Conservation (phyloP, 2,797 vertebrate species). For the Rhodeus uyekii region DNA sequence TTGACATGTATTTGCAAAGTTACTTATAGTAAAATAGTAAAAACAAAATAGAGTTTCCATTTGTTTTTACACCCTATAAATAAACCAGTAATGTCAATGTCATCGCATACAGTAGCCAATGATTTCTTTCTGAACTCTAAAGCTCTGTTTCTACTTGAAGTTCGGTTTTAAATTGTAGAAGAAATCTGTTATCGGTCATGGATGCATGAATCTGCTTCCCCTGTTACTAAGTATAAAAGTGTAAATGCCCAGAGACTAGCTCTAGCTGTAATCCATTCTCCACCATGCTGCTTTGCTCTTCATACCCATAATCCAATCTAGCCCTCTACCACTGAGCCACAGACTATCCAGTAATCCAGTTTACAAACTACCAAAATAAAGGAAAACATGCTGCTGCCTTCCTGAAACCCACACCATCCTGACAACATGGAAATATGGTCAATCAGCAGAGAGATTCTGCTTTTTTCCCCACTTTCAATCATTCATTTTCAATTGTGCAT, state of each 20-base stretch:
- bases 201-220: slow-evolving; percentile 41
- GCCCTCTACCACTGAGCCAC: slow-evolving; percentile 75
- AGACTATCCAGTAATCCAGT: slow-evolving; percentile 79
- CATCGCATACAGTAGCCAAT: background rate
- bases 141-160: background rate
- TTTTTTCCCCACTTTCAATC: slow-evolving; percentile 63
- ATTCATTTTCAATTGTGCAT: slow-evolving; percentile 20
- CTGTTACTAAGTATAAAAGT: slow-evolving; percentile 54
- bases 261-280: slow-evolving; percentile 76
- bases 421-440: slow-evolving; percentile 71
- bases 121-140: background rate
- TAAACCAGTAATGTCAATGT: background rate
- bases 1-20: too few relatives aligned
- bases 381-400: slow-evolving; percentile 68
- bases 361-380: slow-evolving; percentile 71
- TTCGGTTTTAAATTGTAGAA: background rate
- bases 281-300: slow-evolving; percentile 73
- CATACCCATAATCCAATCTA: slow-evolving; percentile 79
- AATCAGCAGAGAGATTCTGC: slow-evolving; percentile 72
- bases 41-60: too few relatives aligned
- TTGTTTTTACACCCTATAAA: background rate
- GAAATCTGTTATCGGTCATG: background rate
- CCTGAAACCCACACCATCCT: slow-evolving; percentile 65
- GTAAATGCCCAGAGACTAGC: slow-evolving; percentile 65
- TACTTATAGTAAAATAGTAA: too few relatives aligned